Conservation (phyloP, 2,113 vertebrate genomes). For the Grallaria varia region DNA sequence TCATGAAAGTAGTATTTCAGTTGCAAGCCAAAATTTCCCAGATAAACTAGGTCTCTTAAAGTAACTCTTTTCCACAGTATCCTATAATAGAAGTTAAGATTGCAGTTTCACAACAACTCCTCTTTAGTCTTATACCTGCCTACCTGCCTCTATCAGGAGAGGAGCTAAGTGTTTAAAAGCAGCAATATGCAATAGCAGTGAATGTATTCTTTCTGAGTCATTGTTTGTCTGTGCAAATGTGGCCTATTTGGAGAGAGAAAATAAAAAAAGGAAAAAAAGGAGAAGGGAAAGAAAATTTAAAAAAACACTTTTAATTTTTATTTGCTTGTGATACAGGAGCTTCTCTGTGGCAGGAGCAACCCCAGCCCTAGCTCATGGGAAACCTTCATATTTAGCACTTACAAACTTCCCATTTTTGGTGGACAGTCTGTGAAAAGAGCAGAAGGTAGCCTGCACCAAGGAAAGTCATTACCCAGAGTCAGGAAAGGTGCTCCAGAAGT, state of each 20-base stretch:
- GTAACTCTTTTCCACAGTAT: not conserved
- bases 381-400: not conserved
- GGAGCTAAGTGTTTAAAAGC: not conserved
- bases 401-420: not conserved
- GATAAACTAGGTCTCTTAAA: conserved; percentile 1
- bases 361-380: not conserved
- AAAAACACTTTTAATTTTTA: not conserved
- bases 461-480: accelerated
- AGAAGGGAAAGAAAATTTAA: accelerated
- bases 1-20: not conserved
- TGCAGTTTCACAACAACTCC: not conserved
- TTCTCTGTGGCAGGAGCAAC: not conserved
- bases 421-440: not conserved
- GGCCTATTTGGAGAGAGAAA: not conserved
- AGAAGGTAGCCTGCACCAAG: not conserved
- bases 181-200: not conserved
- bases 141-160: not conserved
- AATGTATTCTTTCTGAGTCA: not conserved
- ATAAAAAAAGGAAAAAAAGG: not conserved
- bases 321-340: not conserved
- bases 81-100: not conserved
- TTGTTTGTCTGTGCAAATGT: not conserved
- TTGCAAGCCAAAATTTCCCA: conserved; percentile 1
- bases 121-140: not conserved
- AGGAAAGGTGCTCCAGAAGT: not conserved